These are phyloP conservation scores for Microhierax caerulescens DNA, from an alignment of 2,797 vertebrate genomes.

Conservation along the genomic window DNA sequence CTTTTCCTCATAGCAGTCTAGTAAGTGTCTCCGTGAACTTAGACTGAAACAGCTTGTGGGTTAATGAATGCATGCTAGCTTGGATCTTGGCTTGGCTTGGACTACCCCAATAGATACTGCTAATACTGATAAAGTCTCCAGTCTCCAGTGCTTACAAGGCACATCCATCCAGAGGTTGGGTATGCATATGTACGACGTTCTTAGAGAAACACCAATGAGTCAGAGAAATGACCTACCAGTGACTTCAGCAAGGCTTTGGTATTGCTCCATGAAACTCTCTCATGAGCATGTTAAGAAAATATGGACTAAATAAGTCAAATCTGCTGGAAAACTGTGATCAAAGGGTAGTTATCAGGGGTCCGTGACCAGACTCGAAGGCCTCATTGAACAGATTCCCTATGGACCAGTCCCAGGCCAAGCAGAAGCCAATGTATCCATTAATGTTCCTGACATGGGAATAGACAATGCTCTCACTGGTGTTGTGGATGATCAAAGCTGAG, in stretches of 20 bases:
- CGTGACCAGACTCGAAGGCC: not conserved
- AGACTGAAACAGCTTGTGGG: not conserved
- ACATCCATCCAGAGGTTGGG: not conserved
- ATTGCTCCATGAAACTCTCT: not conserved
- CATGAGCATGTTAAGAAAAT: not conserved
- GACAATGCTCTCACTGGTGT: not conserved
- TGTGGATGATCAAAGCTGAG: not conserved
- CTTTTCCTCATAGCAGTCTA: not conserved
- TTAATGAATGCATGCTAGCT: not conserved
- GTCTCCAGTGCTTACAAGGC: not conserved
- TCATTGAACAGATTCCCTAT: not conserved
- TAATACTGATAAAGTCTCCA: not conserved
- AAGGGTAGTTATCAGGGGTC: not conserved
- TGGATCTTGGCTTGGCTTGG: not conserved
- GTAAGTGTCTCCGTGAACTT: not conserved
- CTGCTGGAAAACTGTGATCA: not conserved
- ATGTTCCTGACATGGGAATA: not conserved
- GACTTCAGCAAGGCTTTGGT: not conserved
- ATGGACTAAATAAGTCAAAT: not conserved
- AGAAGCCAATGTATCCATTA: not conserved
- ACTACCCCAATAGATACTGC: not conserved
- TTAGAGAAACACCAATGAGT: not conserved
- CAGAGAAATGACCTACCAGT: not conserved
- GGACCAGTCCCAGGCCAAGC: not conserved
- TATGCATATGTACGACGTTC: not conserved